Base-by-base conservation (phyloP, 2,113 vertebrate species). In the Pygoscelis adeliae region DNA sequence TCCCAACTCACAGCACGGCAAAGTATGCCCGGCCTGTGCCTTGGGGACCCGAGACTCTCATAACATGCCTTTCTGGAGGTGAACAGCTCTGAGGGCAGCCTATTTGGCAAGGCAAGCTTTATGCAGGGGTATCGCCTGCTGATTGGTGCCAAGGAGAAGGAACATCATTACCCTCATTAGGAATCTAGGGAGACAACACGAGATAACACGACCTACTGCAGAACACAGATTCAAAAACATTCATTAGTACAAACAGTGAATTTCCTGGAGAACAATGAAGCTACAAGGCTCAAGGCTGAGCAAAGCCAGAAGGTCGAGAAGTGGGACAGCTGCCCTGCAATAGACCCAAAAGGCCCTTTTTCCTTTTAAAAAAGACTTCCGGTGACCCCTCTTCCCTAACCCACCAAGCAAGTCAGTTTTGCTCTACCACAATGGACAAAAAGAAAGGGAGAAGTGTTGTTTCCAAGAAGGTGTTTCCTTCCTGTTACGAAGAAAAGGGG, bases 191-290 rank as follows among this genome's bases (percentile, higher is more conserved):
- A 95, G 67, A 94, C 67, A 27, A 77, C 40, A 83, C 1, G 1
- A 90, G 84, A 90, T 90, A 95, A 88, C 71, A 36, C 0, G 13
- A 94, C 81, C 83, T 70, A 87, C 47, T 79, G 89, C 78, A 80
- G 73, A 90, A 87, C 17, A 87, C 63, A 85, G 61, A 81, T 22
- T 91, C 52, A 87, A 77, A 96, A 93, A 94, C 86, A 88, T 77
- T 93, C 29, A n/a, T 83, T 78, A 91, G 47, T 56, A 87, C 62
- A 93, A 93, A 92, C 46, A 92, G 67, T 56, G 66, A 85, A 74
- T 76, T 90, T 93, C 91, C 91, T 85, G 73, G 76, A 94, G 88
- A 94, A 92, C 72, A 94, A 91, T 44, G 63, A 93, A 74, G 61
- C 52, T 38, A 88, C 59, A 46, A 50, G 36, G 71, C 80, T 94